Conservation (phyloP, 2,113 vertebrate species). For the Sander lucioperca region DNA sequence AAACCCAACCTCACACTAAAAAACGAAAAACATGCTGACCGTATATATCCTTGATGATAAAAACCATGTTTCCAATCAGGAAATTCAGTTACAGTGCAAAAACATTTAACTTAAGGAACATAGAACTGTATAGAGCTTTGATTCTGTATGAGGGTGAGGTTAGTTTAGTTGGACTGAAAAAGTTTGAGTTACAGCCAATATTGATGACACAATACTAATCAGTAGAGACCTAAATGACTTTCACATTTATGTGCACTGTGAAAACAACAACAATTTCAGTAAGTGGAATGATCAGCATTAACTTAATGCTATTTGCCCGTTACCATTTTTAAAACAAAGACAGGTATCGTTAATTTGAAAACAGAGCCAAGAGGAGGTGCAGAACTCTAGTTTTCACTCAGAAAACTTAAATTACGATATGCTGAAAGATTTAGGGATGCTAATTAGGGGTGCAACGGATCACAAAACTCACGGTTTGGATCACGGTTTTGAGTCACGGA, state of each 20-base stretch:
- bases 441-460: no score
- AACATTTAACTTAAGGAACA: background rate
- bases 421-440: no score
- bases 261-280: background rate
- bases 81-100: background rate
- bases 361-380: no score
- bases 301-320: background rate
- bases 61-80: background rate
- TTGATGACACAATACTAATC: background rate
- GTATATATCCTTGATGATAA: background rate
- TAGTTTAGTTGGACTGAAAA: background rate
- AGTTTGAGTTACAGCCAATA: background rate
- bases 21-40: background rate
- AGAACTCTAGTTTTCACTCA: no score
- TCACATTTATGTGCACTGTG: background rate
- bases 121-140: background rate
- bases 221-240: background rate
- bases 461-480: no score
- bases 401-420: no score
- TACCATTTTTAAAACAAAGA: background rate
- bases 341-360: background rate
- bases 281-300: background rate
- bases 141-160: background rate
- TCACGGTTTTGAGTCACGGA: no score
- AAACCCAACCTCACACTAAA: background rate